Conservation (phyloP, 1,140 invertebrate genomes). For the Zophobas atratus region DNA sequence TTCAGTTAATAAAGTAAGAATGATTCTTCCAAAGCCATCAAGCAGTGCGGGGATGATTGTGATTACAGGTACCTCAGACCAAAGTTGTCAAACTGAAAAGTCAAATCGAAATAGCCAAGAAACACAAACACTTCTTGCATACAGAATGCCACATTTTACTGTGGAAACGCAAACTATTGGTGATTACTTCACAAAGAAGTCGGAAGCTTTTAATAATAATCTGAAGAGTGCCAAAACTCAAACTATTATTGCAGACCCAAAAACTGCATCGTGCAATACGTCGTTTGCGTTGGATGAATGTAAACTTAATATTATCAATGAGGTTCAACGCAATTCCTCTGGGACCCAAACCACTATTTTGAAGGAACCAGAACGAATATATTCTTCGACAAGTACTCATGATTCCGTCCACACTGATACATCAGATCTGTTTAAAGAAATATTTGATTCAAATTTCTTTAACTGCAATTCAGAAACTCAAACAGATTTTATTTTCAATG, state of each 20-base stretch:
- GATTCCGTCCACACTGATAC: conserved; percentile 60
- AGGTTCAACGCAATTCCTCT: conserved; percentile 63
- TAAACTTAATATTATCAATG: conserved; percentile 49
- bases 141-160: conserved; percentile 64
- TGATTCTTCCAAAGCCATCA: conserved; percentile 56
- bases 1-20: conserved; percentile 11
- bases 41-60: conserved; percentile 46
- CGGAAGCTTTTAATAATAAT: conserved; percentile 49
- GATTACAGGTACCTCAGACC: conserved; percentile 44
- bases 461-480: conserved; percentile 74
- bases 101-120: conserved; percentile 66
- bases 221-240: conserved; percentile 61
- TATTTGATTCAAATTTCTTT: conserved; percentile 67
- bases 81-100: conserved; percentile 59
- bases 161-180: conserved; percentile 71
- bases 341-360: conserved; percentile 60
- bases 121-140: conserved; percentile 68
- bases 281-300: conserved; percentile 59
- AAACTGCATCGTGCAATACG: conserved; percentile 63
- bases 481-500: conserved; percentile 70
- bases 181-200: conserved; percentile 59
- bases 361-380: conserved; percentile 38
- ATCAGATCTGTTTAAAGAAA: conserved; percentile 57
- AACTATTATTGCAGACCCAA: conserved; percentile 56
- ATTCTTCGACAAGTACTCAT: conserved; percentile 57